These are phyloP conservation scores for Plectus sambesii DNA, from an alignment of 1,140 invertebrate species.

Conservation along the genomic window DNA sequence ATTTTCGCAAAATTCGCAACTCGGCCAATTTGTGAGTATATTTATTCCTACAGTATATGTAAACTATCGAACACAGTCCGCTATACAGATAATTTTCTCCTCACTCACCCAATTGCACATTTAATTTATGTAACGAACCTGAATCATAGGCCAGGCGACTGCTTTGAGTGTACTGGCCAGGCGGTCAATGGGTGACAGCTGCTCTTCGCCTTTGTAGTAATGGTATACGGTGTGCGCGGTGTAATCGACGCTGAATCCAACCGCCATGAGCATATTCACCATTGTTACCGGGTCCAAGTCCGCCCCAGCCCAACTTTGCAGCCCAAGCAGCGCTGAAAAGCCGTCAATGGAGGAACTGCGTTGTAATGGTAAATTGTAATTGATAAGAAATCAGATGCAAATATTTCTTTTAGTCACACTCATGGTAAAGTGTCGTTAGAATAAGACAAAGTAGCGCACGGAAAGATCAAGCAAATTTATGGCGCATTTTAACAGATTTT, in stretches of 20 bases:
- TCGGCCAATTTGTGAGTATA: too few relatives aligned
- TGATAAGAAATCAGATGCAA: too few relatives aligned
- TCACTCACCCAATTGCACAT: constrained; percentile 4
- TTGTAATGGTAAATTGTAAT: constrained; percentile 1
- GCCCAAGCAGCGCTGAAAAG: constrained; percentile 38
- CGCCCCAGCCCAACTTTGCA: constrained; percentile 41
- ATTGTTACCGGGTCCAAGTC: constrained; percentile 42
- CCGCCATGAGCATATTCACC: constrained; percentile 40
- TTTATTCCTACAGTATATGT: too few relatives aligned
- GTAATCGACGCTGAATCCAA: constrained; percentile 41
- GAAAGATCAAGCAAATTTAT: too few relatives aligned
- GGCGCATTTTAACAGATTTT: too few relatives aligned
- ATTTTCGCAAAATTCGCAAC: too few relatives aligned
- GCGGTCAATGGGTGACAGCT: constrained; percentile 24
- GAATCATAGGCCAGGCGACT: constrained; percentile 39
- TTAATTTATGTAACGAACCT: constrained; percentile 13
- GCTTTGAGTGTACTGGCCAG: constrained; percentile 31
- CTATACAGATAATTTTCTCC: too few relatives aligned
- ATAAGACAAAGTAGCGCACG: too few relatives aligned
- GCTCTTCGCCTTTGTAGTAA: constrained; percentile 31
- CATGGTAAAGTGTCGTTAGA: too few relatives aligned
- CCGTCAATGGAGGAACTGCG: too few relatives aligned
- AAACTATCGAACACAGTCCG: too few relatives aligned
- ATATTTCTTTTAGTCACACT: too few relatives aligned
- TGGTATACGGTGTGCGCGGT: constrained; percentile 44